These are phyloP conservation scores for Liposcelis brunnea DNA, from an alignment of 2,888 invertebrate species.

Conservation along the genomic window DNA sequence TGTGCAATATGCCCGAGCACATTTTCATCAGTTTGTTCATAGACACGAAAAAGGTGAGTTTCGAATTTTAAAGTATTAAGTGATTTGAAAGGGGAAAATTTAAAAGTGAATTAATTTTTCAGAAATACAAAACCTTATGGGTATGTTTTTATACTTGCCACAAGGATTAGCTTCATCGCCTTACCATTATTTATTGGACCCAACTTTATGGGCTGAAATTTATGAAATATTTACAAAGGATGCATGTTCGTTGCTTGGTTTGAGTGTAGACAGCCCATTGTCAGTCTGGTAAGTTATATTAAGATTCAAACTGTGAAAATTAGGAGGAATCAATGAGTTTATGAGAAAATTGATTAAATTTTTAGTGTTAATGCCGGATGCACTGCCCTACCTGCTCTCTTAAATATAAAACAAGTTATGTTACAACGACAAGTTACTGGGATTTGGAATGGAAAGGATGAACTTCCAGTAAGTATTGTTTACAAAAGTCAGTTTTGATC, in stretches of 20 bases:
- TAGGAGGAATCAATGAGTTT: no score
- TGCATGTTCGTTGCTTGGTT: constrained; percentile 76
- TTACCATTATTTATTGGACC: constrained; percentile 54
- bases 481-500: not conserved
- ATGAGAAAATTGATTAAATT: constrained; percentile 11
- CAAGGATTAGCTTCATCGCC: constrained; percentile 65
- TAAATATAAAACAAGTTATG: constrained; percentile 88
- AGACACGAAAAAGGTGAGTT: constrained; percentile 52
- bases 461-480: constrained; percentile 64
- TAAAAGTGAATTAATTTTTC: constrained; percentile 14
- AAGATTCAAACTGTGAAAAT: no score
- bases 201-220: constrained; percentile 65
- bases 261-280: constrained; percentile 78
- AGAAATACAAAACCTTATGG: constrained; percentile 77
- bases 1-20: constrained; percentile 65
- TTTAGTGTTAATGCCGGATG: constrained; percentile 76
- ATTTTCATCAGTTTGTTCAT: constrained; percentile 65
- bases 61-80: constrained; percentile 10
- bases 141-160: constrained; percentile 60
- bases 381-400: constrained; percentile 79
- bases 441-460: constrained; percentile 90
- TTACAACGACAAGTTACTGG: constrained; percentile 74
- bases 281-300: constrained; percentile 61
- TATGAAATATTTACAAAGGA: constrained; percentile 83
- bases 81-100: constrained; percentile 2